Evolutionary conservation across 2,113 vertebrate genomes (phyloP).

Genomic region (Chionomys nivalis): DNA sequence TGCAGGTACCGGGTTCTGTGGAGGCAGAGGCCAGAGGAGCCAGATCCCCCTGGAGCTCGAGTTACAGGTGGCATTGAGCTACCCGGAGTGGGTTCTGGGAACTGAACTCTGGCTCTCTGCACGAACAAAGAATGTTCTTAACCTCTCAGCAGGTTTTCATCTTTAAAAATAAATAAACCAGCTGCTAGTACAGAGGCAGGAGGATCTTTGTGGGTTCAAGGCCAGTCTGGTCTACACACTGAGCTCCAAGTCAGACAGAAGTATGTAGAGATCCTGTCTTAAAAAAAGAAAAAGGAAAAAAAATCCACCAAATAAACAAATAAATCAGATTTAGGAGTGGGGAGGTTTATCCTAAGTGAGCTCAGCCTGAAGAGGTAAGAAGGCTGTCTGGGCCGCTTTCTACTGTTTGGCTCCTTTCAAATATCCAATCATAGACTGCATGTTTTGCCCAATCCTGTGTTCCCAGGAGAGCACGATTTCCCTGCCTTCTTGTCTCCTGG

Average conservation of each 20-base stretch:
- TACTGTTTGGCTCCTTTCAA: background rate
- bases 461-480: background rate
- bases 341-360: background rate
- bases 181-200: background rate
- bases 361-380: background rate
- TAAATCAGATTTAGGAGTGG: too few species aligned
- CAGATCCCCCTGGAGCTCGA: too few species aligned
- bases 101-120: background rate
- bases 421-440: background rate
- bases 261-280: background rate
- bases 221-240: background rate
- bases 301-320: background rate
- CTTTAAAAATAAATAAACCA: background rate
- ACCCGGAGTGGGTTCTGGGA: background rate
- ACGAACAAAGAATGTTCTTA: background rate
- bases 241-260: background rate
- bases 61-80: background rate
- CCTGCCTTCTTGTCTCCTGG: background rate
- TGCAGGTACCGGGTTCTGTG: background rate
- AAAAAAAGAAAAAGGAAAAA: background rate
- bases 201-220: background rate
- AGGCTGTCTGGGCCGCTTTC: background rate
- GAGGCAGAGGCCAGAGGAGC: background rate
- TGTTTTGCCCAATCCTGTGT: fast-evolving
- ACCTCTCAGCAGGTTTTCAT: background rate